These are phyloP conservation scores for Arctia plantaginis DNA, from an alignment of 2,888 invertebrate species.

Conservation along the genomic window DNA sequence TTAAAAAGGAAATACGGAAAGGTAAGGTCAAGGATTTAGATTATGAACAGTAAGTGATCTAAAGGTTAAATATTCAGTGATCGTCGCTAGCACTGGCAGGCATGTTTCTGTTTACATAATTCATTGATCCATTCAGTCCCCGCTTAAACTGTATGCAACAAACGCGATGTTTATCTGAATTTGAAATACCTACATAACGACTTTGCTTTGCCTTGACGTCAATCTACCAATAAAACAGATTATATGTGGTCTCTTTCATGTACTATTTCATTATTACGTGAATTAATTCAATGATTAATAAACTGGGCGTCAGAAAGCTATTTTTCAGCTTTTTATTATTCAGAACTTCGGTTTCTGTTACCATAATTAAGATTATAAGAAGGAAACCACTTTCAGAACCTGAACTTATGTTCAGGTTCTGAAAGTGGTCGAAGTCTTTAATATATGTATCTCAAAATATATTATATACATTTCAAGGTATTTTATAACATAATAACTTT, in stretches of 20 bases:
- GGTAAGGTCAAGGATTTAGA: conserved; percentile 63
- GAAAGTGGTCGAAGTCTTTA: background rate
- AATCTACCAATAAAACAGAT: conserved; percentile 24
- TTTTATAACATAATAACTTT: too few species aligned
- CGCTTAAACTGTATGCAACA: conserved; percentile 54
- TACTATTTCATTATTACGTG: conserved; percentile 4
- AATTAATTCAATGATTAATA: background rate
- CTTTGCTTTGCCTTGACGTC: conserved; percentile 55
- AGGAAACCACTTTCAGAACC: background rate
- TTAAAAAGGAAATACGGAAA: conserved; percentile 34
- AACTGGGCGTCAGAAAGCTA: background rate
- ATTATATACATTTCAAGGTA: too few species aligned
- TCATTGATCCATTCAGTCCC: conserved; percentile 72
- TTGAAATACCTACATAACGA: conserved; percentile 59
- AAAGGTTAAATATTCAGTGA: conserved; percentile 77
- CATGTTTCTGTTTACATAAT: conserved; percentile 75
- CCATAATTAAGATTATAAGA: background rate
- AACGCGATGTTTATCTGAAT: conserved; percentile 68
- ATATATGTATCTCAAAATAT: background rate
- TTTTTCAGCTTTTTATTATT: background rate
- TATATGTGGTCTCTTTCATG: background rate
- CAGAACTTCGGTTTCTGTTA: background rate
- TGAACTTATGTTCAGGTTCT: background rate
- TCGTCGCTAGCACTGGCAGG: conserved; percentile 58
- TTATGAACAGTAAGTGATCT: conserved; percentile 67